Evolutionary conservation across 2,113 vertebrate species (phyloP), one percentile per base, ranked within the genome.

Genomic region (Lepus europaeus): DNA sequence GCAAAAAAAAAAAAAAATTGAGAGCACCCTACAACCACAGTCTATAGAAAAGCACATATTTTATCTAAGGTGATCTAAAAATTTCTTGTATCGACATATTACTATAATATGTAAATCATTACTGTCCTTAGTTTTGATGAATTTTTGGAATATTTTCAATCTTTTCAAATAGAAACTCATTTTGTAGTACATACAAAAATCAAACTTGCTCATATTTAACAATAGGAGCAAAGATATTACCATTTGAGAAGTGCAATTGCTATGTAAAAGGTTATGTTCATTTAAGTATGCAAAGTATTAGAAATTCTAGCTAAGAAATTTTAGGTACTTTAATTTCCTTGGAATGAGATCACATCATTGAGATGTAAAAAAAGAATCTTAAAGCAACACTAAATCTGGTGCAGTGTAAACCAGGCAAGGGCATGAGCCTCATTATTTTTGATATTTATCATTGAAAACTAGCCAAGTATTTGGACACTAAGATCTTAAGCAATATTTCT

Each of bases 361-460:
- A 36, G 82, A 70, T 66, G 11, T 77, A 78, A 51, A 87, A 93
- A 76, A 87, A 93, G 69, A 79, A 56, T 27, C 29, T 51, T 73
- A 36, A 87, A 91, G 11, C 68, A 73, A 53, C 6, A 73, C 19
- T 74, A 66, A 63, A 9, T n/a, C 9, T 22, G 73, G 12, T 56
- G 3, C 5, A 81, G 68, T 29, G 1, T 78, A 82, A 72, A 33
- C 5, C 76, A 23, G 5, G 19, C 64, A 39, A 69, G 4, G 2
- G 0, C 7, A 87, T 14, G 53, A 1, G 39, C 3, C 7, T 74
- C 61, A 23, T 73, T 9, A n/a, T 31, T 87, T 88, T 81, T 94
- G 4, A 10, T 69, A 25, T 81, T 25, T 85, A 31, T 69, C 4
- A 81, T 23, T 74, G 5, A 14, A 66, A 53, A 14, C 7, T 87